Base-by-base conservation (phyloP, 1,140 invertebrate genomes). In the Dreissena rostriformis region DNA sequence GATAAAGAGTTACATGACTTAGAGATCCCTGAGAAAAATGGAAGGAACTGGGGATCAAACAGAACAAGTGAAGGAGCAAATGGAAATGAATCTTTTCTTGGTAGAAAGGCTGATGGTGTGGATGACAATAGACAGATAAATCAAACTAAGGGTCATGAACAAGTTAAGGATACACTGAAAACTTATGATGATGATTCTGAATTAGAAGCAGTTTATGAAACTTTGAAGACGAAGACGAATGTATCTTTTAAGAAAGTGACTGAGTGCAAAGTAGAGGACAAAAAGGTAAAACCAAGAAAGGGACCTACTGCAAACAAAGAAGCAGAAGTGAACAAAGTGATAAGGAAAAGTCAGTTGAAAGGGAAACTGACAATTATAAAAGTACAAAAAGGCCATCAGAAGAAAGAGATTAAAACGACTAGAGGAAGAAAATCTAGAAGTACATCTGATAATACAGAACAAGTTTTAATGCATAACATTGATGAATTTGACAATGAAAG, bases 351-450 rank as follows among this genome's bases (percentile, higher is more conserved):
- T 5, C 29, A 39, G 39, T 15, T 14, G 24, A 67, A 51, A 67
- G 28, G 26, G 51, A 53, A 70, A 70, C 0, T 8, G 76, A 55
- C 6, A 39, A 39, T 67, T 0, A 53, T 22, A 68, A 2, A 68
- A 28, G 68, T 51, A 10, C 11, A n/a, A n/a, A 70, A 79, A 52
- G 28, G 19, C n/a, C 15, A 70, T 24, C 17, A n/a, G 11, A 39
- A 39, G 39, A 39, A 39, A 39, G 57, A 12, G 22, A 79, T 68
- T 17, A 68, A 53, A 67, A 68, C 22, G 52, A 68, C 76, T 26
- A 68, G 51, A 26, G 76, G 55, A 22, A 79, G 76, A 70, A 78
- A 78, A n/a, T 8, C 8, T 70, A 39, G 66, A 51, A 29, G 28
- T 15, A 79, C 39, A 2, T 39, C 39, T 39, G 39, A 39, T 39